Conservation (phyloP, 2,888 invertebrate genomes). For the Sussaba pulchella region DNA sequence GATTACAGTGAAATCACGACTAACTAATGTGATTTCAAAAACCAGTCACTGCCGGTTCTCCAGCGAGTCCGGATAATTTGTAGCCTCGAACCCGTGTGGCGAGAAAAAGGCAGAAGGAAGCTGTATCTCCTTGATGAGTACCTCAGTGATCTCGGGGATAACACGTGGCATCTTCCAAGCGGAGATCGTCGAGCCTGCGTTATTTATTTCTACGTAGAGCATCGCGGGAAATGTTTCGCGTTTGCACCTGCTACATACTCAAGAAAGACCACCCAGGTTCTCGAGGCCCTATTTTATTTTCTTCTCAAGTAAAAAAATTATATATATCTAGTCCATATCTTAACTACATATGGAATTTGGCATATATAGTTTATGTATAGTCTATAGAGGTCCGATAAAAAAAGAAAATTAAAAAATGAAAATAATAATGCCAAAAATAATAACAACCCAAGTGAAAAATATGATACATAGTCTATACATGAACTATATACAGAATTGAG, state of each 20-base stretch:
- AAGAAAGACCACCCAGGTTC: constrained; percentile 64
- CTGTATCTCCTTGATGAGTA: too few relatives aligned
- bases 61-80: constrained; percentile 9
- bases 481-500: too few relatives aligned
- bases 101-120: background rate
- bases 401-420: too few relatives aligned
- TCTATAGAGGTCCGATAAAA: too few relatives aligned
- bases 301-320: too few relatives aligned
- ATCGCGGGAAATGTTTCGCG: constrained; percentile 7
- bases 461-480: too few relatives aligned
- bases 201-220: constrained; percentile 16
- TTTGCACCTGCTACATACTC: background rate
- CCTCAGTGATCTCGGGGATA: background rate
- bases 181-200: background rate
- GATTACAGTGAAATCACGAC: constrained; percentile 30
- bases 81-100: background rate
- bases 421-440: too few relatives aligned
- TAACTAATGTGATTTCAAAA: background rate
- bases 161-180: constrained; percentile 8
- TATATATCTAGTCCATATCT: too few relatives aligned
- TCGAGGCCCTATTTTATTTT: constrained; percentile 45
- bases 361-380: too few relatives aligned
- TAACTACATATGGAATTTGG: too few relatives aligned
- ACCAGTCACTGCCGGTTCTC: background rate
- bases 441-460: too few relatives aligned